Conservation (phyloP, 2,113 vertebrate species). For the Chlorodrepanis virens region DNA sequence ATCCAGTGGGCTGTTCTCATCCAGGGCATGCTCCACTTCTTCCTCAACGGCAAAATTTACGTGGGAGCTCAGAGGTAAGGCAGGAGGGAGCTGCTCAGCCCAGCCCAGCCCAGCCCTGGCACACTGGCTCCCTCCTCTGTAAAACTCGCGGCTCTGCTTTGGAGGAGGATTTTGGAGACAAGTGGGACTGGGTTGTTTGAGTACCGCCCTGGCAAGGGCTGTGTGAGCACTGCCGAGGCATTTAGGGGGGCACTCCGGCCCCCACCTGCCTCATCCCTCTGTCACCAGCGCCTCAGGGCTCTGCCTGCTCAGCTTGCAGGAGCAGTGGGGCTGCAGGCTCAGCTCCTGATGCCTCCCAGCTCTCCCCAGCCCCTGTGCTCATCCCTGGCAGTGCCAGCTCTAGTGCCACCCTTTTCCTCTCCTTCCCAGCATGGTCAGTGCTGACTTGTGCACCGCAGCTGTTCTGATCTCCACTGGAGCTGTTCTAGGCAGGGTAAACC, state of each 20-base stretch:
- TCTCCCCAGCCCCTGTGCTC: fast-evolving
- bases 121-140: background rate
- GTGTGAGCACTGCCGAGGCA: fast-evolving
- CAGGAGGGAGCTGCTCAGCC: background rate
- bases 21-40: conserved; percentile 83
- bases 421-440: conserved; percentile 85
- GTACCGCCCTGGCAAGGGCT: background rate
- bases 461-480: conserved; percentile 89
- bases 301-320: background rate
- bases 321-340: background rate
- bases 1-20: conserved; percentile 89
- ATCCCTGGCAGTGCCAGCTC: fast-evolving
- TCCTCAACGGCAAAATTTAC: conserved; percentile 77
- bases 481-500: conserved; percentile 84
- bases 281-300: background rate
- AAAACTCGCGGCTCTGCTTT: background rate
- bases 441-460: conserved; percentile 85
- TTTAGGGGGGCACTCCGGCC: background rate
- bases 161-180: background rate
- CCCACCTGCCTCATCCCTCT: background rate
- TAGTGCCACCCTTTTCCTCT: background rate
- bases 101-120: background rate
- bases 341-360: fast-evolving
- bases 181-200: background rate
- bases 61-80: conserved; percentile 83